Percentiles rank a stretch among this genome's conserved stretches.
Evolutionary conservation across 2,113 vertebrate genomes (phyloP).

Genomic region (Petrocephalus microphthalmus): DNA sequence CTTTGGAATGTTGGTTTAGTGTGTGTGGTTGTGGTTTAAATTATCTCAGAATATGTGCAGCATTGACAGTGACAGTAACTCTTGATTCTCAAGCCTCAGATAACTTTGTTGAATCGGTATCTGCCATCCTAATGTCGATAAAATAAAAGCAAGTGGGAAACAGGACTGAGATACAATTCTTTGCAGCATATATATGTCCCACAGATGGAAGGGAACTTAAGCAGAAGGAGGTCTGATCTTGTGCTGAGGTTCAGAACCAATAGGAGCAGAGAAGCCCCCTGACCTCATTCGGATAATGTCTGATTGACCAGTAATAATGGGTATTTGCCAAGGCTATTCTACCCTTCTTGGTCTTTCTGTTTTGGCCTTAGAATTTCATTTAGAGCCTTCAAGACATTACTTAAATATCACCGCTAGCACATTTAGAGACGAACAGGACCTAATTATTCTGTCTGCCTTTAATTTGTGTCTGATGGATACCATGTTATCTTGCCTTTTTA

Average conservation of each 20-base stretch:
- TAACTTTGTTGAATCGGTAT: not conserved
- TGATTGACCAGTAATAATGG: not conserved
- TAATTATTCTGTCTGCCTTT: conserved; percentile 15
- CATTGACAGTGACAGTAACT: too few species aligned
- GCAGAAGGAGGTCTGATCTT: not conserved
- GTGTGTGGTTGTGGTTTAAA: not conserved
- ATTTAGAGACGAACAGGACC: not conserved
- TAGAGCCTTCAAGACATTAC: not conserved
- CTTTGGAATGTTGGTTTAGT: not conserved
- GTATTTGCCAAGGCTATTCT: not conserved
- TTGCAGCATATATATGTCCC: not conserved
- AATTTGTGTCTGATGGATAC: not conserved
- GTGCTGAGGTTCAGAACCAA: not conserved
- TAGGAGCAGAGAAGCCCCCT: not conserved
- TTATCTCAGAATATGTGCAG: not conserved
- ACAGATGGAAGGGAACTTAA: not conserved
- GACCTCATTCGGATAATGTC: not conserved
- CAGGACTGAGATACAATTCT: not conserved
- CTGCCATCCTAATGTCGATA: not conserved
- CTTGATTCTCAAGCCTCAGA: not conserved
- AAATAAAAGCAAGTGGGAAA: not conserved
- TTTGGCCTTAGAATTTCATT: conserved; percentile 1
- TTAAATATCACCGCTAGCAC: conserved; percentile 9
- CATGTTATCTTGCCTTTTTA: conserved; percentile 10
- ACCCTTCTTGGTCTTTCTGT: not conserved